Percentiles rank a stretch among this genome's conserved stretches.
Conservation (phyloP, 2,888 invertebrate genomes). For the Leucophora obtusa region DNA sequence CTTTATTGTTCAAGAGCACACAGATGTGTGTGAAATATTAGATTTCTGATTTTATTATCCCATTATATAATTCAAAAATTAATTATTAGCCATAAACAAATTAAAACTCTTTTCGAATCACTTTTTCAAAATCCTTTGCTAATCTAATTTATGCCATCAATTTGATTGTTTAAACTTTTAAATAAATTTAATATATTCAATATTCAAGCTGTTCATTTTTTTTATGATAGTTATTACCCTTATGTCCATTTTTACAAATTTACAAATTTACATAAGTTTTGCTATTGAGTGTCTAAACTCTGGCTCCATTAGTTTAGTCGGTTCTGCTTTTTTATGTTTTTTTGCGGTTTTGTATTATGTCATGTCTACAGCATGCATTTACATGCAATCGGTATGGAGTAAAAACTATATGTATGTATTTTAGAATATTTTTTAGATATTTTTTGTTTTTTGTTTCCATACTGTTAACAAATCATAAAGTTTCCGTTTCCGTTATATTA, state of each 20-base stretch:
- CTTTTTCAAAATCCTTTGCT: too few relatives aligned
- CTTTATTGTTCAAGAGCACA: too few relatives aligned
- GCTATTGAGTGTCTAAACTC: slow-evolving; percentile 44
- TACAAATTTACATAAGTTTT: slow-evolving; percentile 44
- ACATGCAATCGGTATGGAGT: slow-evolving; percentile 41
- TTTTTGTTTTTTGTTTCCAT: slow-evolving; percentile 27
- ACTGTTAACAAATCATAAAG: slow-evolving; percentile 63
- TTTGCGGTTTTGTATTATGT: slow-evolving; percentile 62
- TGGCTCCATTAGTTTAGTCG: slow-evolving; percentile 45
- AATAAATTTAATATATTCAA: slow-evolving; percentile 23
- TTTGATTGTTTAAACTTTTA: neutral
- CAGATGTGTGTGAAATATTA: too few relatives aligned
- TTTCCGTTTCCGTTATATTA: slow-evolving; percentile 58
- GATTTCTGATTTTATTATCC: too few relatives aligned
- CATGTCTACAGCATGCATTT: slow-evolving; percentile 61
- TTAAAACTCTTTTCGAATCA: too few relatives aligned
- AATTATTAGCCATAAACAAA: too few relatives aligned
- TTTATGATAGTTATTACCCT: slow-evolving; percentile 39
- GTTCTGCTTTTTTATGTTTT: slow-evolving; percentile 31
- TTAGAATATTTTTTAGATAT: slow-evolving; percentile 28
- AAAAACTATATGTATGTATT: slow-evolving; percentile 17
- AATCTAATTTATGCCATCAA: neutral
- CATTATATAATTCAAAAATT: too few relatives aligned
- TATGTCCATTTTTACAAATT: slow-evolving; percentile 53
- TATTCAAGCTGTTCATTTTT: slow-evolving; percentile 17